Conservation (phyloP, 1,140 invertebrate species). For the Ylistrum balloti region DNA sequence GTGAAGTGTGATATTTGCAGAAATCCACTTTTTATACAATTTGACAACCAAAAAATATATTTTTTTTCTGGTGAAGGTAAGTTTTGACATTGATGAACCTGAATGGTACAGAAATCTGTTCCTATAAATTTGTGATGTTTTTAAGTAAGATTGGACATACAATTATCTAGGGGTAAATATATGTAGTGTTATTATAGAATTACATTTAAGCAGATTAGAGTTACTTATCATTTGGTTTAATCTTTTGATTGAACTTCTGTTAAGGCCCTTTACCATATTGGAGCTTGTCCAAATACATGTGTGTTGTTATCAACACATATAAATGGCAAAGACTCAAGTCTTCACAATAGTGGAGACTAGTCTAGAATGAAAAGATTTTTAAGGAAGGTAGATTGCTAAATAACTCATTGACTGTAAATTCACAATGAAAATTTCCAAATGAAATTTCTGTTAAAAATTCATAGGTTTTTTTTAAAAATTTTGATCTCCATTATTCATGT, state of each 20-base stretch:
- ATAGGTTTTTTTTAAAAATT: not conserved
- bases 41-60: too few species aligned
- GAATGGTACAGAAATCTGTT: not conserved
- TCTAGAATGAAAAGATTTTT: not conserved
- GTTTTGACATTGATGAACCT: not conserved
- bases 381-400: not conserved
- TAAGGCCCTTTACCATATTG: not conserved
- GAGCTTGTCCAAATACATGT: not conserved
- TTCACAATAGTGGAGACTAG: not conserved
- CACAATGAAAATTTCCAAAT: conserved; percentile 29
- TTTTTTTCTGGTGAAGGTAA: not conserved
- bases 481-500: not conserved
- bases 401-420: not conserved
- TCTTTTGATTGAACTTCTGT: conserved; percentile 17
- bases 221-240: conserved; percentile 11
- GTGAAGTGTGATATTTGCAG: too few species aligned
- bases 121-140: not conserved
- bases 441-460: conserved; percentile 3
- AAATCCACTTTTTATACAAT: too few species aligned
- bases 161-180: not conserved
- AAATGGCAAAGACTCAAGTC: conserved; percentile 25
- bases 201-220: conserved; percentile 24
- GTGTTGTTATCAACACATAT: not conserved
- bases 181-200: not conserved
- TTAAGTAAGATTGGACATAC: not conserved